Evolutionary conservation across 2,797 vertebrate species (phyloP), one percentile per base, ranked within the genome.

Genomic region (Ispidina lecontei): DNA sequence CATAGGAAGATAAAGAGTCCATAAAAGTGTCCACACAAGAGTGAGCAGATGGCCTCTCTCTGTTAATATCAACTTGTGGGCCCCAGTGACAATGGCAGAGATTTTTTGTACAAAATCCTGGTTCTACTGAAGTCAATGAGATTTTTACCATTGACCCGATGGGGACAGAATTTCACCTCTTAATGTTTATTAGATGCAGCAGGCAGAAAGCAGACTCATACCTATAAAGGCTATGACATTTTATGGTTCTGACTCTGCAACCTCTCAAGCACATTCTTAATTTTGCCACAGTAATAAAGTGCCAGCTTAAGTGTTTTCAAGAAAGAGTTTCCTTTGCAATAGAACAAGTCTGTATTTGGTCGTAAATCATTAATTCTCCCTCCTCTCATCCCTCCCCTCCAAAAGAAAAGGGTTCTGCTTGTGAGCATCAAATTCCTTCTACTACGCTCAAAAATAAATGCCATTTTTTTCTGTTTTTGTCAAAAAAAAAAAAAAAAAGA

Each of bases 281-380:
- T 96, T 95, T 95, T 94, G 94, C 89, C 92, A 90, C 87, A 95
- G 92, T 71, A 95, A 92, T 96, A 96, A 96, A 95, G 82, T 8
- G 25, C 84, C 71, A 95, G 92, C 90, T 83, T 89, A 95, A 95
- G 76, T 88, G 84, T 93, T 93, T 95, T 79, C 79, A 86, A 90
- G 89, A 81, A 94, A 41, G 56, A 59, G 52, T 94, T 91, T 94
- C 91, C 80, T 94, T 92, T 94, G 78, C 92, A 68, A 68, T 88
- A 84, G 90, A 88, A 51, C 46, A 82, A 82, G 77, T 75, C 85
- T 92, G 76, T 81, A 91, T 88, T 93, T 87, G 85, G 79, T 82
- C 80, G 79, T 93, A 95, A 96, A 95, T 90, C 80, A 84, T 71
- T 71, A 94, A 90, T 84, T 92, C 49, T 41, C 46, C n/a, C 26